phyloP scores from a whole-genome alignment of 2,113 vertebrate species.

The Scytalopus superciliaris region DNA sequence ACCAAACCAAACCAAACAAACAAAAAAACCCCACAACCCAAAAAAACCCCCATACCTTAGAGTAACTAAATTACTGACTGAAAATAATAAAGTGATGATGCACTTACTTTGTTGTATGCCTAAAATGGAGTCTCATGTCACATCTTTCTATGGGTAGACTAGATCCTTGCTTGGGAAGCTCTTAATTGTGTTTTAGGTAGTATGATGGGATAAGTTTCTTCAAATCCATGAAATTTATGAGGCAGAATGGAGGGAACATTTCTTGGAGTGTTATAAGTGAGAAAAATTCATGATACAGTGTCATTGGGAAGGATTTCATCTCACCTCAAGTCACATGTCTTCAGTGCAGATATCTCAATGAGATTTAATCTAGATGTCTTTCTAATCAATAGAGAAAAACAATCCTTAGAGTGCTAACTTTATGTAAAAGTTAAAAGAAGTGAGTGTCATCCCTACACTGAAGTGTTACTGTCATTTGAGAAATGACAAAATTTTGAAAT shows the following conservation, averaged over 20 bases:
- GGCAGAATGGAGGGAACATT: neutral
- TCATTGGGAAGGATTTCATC: neutral
- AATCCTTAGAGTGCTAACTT: neutral
- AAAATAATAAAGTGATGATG: neutral
- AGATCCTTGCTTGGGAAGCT: neutral
- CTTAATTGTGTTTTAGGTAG: neutral
- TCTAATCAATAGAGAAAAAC: neutral
- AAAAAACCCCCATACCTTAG: rapidly evolving
- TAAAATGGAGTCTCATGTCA: neutral
- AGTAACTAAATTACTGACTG: neutral
- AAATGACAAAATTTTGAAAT: too few species aligned
- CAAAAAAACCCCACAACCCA: neutral
- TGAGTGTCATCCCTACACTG: neutral
- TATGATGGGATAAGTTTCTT: neutral
- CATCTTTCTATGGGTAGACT: neutral
- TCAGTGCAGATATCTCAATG: neutral
- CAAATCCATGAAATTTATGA: neutral
- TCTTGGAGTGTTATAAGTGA: neutral
- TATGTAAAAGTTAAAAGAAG: neutral
- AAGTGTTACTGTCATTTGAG: neutral
- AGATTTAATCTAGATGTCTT: neutral
- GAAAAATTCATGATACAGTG: neutral
- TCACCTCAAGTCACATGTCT: neutral
- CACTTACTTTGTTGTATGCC: neutral
- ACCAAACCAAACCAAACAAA: rapidly evolving